Percentiles rank a stretch among this genome's conserved stretches.
These are phyloP conservation scores for Dascyllus trimaculatus DNA, from an alignment of 2,113 vertebrate species.

Conservation along the genomic window DNA sequence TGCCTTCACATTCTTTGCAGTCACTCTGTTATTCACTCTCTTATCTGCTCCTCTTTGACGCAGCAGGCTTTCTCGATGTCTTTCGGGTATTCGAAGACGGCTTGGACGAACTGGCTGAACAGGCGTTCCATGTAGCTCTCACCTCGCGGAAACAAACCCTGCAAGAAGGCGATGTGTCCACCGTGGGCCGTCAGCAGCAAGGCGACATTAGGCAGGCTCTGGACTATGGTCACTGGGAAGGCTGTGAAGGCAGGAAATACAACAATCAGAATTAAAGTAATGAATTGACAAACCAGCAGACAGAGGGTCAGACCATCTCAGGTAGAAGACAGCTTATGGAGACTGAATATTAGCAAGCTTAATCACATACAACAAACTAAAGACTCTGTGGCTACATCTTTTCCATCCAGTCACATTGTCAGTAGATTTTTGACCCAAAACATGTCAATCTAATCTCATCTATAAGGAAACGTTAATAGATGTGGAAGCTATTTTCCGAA, in stretches of 20 bases:
- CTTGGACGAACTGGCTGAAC: conserved; percentile 80
- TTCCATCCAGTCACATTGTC: too few species aligned
- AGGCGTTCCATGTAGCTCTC: conserved; percentile 85
- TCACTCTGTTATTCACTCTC: neutral
- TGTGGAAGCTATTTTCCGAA: too few species aligned
- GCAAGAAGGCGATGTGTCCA: conserved; percentile 89
- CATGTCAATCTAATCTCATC: too few species aligned
- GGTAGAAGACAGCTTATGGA: neutral
- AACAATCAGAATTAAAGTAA: neutral
- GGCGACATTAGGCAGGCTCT: conserved; percentile 78
- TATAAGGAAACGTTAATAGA: too few species aligned
- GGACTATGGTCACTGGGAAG: conserved; percentile 79
- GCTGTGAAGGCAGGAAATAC: conserved; percentile 65
- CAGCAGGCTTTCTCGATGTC: conserved; percentile 79
- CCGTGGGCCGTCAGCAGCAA: conserved; percentile 85
- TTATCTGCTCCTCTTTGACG: conserved; percentile 25
- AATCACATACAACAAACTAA: too few species aligned
- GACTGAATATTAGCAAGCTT: neutral
- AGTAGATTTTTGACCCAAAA: too few species aligned
- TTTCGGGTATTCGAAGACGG: conserved; percentile 77
- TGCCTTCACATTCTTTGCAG: neutral
- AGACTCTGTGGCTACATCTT: too few species aligned
- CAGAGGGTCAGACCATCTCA: neutral
- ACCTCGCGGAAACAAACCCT: conserved; percentile 84
- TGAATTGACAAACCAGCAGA: neutral